Percentiles rank a stretch among this genome's conserved stretches.
Conservation (phyloP, 2,113 vertebrate species). For the Bettongia penicillata region DNA sequence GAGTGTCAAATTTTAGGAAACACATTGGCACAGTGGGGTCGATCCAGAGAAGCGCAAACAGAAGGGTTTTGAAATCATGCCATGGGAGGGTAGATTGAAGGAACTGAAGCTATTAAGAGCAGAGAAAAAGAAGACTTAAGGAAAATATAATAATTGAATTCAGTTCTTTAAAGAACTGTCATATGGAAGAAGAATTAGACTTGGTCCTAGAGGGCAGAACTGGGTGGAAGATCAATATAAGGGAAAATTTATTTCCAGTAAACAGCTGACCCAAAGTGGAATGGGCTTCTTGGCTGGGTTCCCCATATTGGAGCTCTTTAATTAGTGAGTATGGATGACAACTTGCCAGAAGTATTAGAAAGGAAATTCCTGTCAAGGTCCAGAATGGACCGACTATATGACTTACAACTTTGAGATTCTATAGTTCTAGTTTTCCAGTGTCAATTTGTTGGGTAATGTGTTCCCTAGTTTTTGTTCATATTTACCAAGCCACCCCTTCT, state of each 20-base stretch:
- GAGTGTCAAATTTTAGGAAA: background rate
- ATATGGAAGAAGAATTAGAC: background rate
- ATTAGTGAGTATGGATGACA: background rate
- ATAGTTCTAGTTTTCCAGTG: background rate
- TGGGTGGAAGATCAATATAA: background rate
- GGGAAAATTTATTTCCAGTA: background rate
- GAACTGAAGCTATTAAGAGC: background rate
- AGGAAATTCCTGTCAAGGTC: background rate
- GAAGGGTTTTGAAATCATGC: background rate
- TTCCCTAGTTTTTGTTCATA: no score
- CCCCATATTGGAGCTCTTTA: background rate
- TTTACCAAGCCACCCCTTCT: background rate
- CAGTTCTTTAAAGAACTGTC: background rate
- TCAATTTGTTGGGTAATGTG: background rate
- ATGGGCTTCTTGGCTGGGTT: background rate
- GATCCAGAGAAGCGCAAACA: background rate
- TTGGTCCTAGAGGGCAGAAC: background rate
- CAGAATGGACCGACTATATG: background rate
- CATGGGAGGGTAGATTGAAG: background rate
- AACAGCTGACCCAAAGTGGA: background rate
- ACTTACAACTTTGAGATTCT: background rate
- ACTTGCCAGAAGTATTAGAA: background rate
- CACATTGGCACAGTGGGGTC: background rate
- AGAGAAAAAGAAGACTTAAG: background rate
- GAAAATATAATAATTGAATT: background rate